Evolutionary conservation across 2,113 vertebrate genomes (phyloP).

Genomic region (Cinclus cinclus): DNA sequence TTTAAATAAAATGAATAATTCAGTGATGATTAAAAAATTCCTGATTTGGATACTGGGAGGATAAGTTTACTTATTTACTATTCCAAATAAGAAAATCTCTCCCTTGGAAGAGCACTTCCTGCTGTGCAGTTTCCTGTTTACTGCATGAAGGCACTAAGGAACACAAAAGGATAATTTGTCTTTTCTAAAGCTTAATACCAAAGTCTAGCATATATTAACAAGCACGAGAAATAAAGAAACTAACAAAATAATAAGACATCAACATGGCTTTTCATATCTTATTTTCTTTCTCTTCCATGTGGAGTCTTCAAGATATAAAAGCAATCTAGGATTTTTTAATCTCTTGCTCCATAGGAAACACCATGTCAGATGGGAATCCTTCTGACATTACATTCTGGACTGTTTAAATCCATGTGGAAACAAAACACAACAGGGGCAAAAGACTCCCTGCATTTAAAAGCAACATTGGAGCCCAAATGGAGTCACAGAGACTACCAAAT

Average conservation of each 20-base stretch:
- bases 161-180: neutral
- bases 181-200: neutral
- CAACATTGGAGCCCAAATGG: neutral
- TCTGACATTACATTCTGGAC: neutral
- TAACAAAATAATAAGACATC: neutral
- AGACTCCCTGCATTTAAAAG: neutral
- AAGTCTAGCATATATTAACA: neutral
- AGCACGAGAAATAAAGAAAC: neutral
- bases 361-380: neutral
- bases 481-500: neutral
- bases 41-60: neutral
- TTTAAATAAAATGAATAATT: neutral
- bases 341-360: neutral
- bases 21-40: neutral
- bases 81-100: neutral
- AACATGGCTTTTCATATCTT: neutral
- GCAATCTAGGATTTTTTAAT: neutral
- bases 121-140: neutral
- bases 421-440: neutral
- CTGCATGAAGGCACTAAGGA: neutral
- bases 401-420: neutral
- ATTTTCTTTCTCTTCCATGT: neutral
- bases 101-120: neutral
- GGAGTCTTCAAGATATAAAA: neutral
- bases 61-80: neutral